Evolutionary conservation across 1,140 invertebrate species (phyloP), one percentile per base, ranked within the genome.

Genomic region (Drosophila azteca): DNA sequence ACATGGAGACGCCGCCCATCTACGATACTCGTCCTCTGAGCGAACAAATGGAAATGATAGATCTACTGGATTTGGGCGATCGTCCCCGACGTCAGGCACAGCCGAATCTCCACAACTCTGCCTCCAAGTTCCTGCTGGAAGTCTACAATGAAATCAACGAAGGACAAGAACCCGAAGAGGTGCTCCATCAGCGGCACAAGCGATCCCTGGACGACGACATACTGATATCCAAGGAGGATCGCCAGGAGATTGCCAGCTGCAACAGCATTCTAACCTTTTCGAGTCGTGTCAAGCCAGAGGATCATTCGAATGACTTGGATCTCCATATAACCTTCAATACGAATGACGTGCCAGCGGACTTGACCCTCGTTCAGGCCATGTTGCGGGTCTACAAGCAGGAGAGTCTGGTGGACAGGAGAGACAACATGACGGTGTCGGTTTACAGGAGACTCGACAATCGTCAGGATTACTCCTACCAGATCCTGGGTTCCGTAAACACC

Each of bases 81-180:
- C 67, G 84, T 6, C 77, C 80, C 0, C 59, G 58, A 11, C 43
- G 73, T 6, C 55, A 72, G 41, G 65, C 48, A 7, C 43, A 62
- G 0, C 79, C 84, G 0, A 46, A 69, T 17, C 17, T 79, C 3
- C 53, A 84, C 17, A 91, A 90, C 22, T 77, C 90, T 0, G 90
- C 90, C 0, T 79, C 90, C 0, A 89, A 91, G 39, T 91, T 91
- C 48, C 54, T 91, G 11, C 71, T 91, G n/a, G 83, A 91, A 51
- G 77, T 91, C 1, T 91, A 91, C 66, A 91, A 89, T 41, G 84
- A 91, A 60, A 83, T 91, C 3, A 91, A 58, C 48, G 84, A 90
- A 35, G 75, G 82, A 11, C 80, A 91, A 48, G 90, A 90, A 51
- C 63, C 81, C 15, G 9, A 53, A 20, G 75, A 88, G 39, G 75